These are phyloP conservation scores for Molossus molossus DNA, from an alignment of 2,797 vertebrate genomes.

Conservation along the genomic window DNA sequence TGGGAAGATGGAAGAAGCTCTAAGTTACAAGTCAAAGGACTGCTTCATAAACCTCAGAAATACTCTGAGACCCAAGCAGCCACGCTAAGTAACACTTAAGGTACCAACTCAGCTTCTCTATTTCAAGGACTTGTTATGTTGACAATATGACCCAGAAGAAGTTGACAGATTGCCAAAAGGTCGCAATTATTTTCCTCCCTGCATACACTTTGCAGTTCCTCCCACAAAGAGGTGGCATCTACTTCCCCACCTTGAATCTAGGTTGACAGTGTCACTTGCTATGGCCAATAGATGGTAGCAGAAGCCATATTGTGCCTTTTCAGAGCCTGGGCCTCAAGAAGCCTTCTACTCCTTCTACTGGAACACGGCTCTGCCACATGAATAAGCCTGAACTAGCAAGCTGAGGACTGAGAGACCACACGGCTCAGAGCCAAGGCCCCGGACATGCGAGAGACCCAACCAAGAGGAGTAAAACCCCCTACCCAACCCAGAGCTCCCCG, in stretches of 20 bases:
- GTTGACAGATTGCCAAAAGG: neutral
- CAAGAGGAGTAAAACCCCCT: too few species aligned
- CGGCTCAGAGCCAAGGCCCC: neutral
- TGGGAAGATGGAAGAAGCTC: neutral
- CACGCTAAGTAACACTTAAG: neutral
- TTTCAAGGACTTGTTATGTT: neutral
- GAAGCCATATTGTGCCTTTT: neutral
- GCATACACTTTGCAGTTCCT: neutral
- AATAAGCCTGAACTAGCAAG: neutral
- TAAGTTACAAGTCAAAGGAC: neutral
- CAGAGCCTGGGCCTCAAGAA: neutral
- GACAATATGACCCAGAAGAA: neutral
- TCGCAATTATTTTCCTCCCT: neutral
- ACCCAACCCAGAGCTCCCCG: neutral
- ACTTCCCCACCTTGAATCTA: neutral
- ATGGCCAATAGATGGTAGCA: neutral
- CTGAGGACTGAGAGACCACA: neutral
- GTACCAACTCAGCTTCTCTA: neutral
- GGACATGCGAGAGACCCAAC: neutral
- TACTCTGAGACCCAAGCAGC: neutral
- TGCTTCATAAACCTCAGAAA: neutral
- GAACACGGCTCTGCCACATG: neutral
- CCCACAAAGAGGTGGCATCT: neutral
- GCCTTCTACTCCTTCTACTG: neutral
- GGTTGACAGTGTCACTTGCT: neutral